Conservation (phyloP, 2,797 vertebrate species). For the Myotis pilosus region DNA sequence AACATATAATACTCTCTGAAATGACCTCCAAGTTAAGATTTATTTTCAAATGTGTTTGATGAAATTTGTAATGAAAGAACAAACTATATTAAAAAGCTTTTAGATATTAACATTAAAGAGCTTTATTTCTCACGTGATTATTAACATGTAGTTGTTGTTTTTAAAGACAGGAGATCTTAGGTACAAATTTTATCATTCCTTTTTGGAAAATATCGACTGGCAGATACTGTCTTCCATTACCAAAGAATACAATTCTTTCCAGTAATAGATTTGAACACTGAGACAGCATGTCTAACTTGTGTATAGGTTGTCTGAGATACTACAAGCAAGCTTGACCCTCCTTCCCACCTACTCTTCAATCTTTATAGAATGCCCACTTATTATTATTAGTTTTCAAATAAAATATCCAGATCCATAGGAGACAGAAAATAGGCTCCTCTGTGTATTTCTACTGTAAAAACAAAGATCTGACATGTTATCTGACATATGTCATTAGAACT, state of each 20-base stretch:
- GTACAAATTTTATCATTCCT: neutral
- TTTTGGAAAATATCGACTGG: neutral
- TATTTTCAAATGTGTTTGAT: neutral
- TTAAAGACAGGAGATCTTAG: neutral
- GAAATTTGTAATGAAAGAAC: neutral
- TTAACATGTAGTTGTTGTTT: neutral
- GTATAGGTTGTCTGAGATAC: neutral
- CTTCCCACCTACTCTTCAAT: neutral
- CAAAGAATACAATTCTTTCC: neutral
- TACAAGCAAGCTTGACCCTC: neutral
- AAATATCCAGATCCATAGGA: neutral
- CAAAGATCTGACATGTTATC: neutral
- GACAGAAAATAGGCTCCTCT: neutral
- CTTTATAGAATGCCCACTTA: neutral
- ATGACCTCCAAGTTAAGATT: constrained; percentile 24
- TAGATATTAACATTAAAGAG: neutral
- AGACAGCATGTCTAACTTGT: neutral
- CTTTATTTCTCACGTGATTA: neutral
- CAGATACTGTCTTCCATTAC: neutral
- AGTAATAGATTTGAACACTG: neutral
- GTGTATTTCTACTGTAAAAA: neutral
- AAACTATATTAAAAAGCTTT: neutral
- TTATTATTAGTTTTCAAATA: neutral
- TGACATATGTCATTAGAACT: neutral
- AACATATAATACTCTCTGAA: neutral